Percentiles rank a stretch among this genome's conserved stretches.
These are phyloP conservation scores for Scortum barcoo DNA, from an alignment of 2,113 vertebrate species.

Conservation along the genomic window DNA sequence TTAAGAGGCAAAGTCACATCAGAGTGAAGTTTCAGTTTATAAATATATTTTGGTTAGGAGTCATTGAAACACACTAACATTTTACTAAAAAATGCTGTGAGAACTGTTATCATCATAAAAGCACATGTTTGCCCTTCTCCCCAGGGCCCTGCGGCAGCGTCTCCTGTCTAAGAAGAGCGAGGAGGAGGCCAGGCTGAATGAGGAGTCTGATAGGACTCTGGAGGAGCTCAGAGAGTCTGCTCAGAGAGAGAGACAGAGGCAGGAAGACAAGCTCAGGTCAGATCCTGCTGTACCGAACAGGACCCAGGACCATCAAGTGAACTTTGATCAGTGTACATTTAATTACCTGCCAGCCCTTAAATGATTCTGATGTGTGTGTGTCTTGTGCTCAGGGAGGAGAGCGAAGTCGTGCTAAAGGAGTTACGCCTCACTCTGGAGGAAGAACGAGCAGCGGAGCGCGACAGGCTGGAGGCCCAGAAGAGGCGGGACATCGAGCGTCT, in stretches of 20 bases:
- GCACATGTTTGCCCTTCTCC: not conserved
- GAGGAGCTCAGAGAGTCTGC: slow-evolving; percentile 77
- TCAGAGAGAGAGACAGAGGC: slow-evolving; percentile 63
- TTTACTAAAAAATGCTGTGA: not conserved
- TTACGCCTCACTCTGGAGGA: slow-evolving; percentile 77
- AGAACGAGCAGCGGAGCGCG: slow-evolving; percentile 61
- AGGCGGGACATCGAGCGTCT: slow-evolving; percentile 73
- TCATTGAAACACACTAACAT: not conserved
- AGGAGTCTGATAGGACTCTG: slow-evolving; percentile 76
- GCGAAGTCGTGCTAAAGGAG: slow-evolving; percentile 78
- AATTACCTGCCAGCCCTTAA: no score
- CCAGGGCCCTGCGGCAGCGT: slow-evolving; percentile 82
- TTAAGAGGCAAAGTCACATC: no score
- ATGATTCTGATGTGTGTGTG: not conserved
- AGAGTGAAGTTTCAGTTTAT: not conserved
- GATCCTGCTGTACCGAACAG: not conserved
- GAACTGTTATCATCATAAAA: not conserved
- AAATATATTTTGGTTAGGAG: not conserved
- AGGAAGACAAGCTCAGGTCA: slow-evolving; percentile 86
- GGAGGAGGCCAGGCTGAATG: slow-evolving; percentile 81
- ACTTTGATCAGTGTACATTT: not conserved
- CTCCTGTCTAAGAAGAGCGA: slow-evolving; percentile 79
- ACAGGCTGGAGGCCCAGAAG: slow-evolving; percentile 79
- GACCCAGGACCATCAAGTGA: not conserved
- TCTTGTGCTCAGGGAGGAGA: slow-evolving; percentile 82